These are phyloP conservation scores for Coelopa pilipes DNA, from an alignment of 2,888 invertebrate species.

Conservation along the genomic window DNA sequence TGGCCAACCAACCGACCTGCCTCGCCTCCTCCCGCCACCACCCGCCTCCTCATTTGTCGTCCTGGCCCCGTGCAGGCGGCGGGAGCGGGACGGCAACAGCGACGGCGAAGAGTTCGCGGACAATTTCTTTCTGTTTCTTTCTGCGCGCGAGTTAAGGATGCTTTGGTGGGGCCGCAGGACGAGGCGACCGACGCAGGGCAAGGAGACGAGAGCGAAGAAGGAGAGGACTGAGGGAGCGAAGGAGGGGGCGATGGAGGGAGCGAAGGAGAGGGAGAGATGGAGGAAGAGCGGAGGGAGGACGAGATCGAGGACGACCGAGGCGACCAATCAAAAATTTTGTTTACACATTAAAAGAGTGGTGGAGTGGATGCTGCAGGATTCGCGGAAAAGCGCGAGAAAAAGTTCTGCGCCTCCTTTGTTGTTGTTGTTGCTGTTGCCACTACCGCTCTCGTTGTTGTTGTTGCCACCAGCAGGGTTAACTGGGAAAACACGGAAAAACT, in stretches of 20 bases:
- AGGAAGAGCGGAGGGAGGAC: constrained; percentile 19
- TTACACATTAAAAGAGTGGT: constrained; percentile 37
- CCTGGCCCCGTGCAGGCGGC: not conserved
- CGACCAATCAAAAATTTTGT: constrained; percentile 51
- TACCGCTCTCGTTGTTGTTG: constrained; percentile 13
- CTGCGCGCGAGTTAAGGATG: constrained; percentile 6
- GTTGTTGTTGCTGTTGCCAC: not conserved
- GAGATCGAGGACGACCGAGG: constrained; percentile 33
- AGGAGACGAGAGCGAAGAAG: not conserved
- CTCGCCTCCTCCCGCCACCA: not conserved
- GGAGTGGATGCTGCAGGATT: constrained; percentile 25
- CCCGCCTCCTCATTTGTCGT: not conserved
- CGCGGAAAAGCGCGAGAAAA: constrained; percentile 31
- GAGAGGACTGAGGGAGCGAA: not conserved
- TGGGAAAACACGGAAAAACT: constrained; percentile 11
- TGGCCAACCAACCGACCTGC: too few relatives aligned
- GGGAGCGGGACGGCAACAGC: not conserved
- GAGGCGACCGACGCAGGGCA: not conserved
- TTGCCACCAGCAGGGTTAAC: not conserved
- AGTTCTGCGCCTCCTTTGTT: constrained; percentile 10
- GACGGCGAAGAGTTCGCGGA: constrained; percentile 34
- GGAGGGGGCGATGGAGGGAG: not conserved
- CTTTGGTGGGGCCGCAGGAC: not conserved
- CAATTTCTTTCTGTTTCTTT: constrained; percentile 10
- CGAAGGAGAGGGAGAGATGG: constrained; percentile 4